Base-by-base conservation (phyloP, 2,888 invertebrate genomes). In the Lepidonotus clava region DNA sequence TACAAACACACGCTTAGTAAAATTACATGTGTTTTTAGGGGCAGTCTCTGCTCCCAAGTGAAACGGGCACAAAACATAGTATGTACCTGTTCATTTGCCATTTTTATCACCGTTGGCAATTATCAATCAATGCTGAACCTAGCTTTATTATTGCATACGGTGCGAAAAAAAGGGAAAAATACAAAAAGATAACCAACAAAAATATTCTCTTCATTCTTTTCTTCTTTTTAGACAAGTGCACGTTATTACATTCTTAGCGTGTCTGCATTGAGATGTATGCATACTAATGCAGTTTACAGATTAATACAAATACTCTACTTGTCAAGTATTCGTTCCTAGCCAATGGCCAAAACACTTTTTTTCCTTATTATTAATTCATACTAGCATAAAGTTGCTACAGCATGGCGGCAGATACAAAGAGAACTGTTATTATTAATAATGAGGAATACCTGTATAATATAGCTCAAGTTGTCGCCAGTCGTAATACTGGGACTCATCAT, bases 41-140 rank as follows among this genome's bases (percentile, higher is more conserved):
- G 51, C 80, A 80, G 46, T 21, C 21, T 24, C 28, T 2, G 71
- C 71, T 71, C 71, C 71, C 71, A 1, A n/a, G 11, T 2, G 38
- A 34, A 71, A 36, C 34, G 71, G 71, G 71, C 38, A 71, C 71
- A 71, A 71, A 71, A 36, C 71, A 71, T 38, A 36, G 71, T 21
- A 34, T 71, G 71, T 71, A 71, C 71, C 71, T n/a, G 36, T 38
- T 34, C 4, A 34, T 71, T 71, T 71, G 71, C 71, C 71, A 71
- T 71, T 71, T 71, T 18, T 80, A 46, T 80, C 80, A 80, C 46
- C 51, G 41, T 80, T 80, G 80, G 46, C 80, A 80, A 80, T 80
- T 46, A 38, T 80, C 46, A 80, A 41, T 28, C 51, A 80, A 46
- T 41, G 80, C 80, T 46, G 0, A 71, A 71, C 71, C 11, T 36